A percentile compares a stretch with the other conserved stretches of the same genome.
Conservation (phyloP, 1,140 invertebrate species). For the Brevipalpus yothersi region DNA sequence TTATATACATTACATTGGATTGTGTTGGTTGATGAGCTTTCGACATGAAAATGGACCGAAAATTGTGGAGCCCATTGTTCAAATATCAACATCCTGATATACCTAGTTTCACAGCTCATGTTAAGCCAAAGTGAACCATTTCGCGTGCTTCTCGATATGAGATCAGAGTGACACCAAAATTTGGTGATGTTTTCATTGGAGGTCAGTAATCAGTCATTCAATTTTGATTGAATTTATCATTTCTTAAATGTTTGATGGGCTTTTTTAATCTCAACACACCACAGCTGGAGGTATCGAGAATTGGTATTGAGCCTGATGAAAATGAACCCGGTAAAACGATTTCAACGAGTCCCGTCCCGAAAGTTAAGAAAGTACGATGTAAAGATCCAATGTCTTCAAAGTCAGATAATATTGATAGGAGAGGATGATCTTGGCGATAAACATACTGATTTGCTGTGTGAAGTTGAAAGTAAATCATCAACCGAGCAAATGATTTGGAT, state of each 20-base stretch:
- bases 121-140: slow-evolving; percentile 33
- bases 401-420: background rate
- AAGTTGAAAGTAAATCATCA: background rate
- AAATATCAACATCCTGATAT: slow-evolving; percentile 77
- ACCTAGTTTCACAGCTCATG: slow-evolving; percentile 69
- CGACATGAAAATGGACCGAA: slow-evolving; percentile 85
- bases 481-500: slow-evolving; percentile 34
- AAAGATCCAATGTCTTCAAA: background rate
- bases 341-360: background rate
- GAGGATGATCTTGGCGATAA: background rate
- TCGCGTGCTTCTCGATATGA: slow-evolving; percentile 27
- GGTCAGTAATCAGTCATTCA: no score
- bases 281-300: no score
- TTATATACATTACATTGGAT: slow-evolving; percentile 98
- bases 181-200: slow-evolving; percentile 50
- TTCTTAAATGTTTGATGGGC: no score
- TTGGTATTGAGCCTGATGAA: background rate
- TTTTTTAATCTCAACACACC: no score
- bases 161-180: slow-evolving; percentile 23
- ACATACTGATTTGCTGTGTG: background rate
- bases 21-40: slow-evolving; percentile 65
- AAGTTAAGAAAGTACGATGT: background rate
- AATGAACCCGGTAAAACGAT: background rate
- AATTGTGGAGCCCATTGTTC: slow-evolving; percentile 91
- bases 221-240: no score